phyloP scores from a whole-genome alignment of 2,113 vertebrate genomes.

The Delphinapterus leucas region DNA sequence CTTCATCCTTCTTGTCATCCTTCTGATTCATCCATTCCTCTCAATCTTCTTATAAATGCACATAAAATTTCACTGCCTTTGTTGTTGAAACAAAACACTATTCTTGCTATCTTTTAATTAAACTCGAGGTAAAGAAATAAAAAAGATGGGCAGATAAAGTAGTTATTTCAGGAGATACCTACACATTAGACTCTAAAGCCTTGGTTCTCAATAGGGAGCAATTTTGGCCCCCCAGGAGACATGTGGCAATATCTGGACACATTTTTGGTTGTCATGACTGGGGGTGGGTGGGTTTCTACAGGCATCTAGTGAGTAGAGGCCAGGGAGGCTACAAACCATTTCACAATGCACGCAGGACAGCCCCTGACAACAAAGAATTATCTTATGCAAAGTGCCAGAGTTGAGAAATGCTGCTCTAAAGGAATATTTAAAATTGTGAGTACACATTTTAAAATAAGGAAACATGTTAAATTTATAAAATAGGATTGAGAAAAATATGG shows the following conservation, averaged over 20 bases:
- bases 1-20: background rate
- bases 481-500: background rate
- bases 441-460: background rate
- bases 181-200: background rate
- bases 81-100: background rate
- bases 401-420: background rate
- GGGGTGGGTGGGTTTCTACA: background rate
- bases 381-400: background rate
- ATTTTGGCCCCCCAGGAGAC: background rate
- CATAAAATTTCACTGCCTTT: background rate
- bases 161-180: background rate
- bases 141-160: background rate
- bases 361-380: background rate
- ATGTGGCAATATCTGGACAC: background rate
- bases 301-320: background rate
- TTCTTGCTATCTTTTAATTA: background rate
- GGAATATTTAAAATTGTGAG: background rate
- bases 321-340: background rate
- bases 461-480: background rate
- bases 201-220: background rate
- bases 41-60: background rate
- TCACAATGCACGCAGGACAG: background rate
- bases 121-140: background rate
- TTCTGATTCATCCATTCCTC: background rate
- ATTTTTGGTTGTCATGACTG: background rate